Evolutionary conservation across 2,797 vertebrate species (phyloP).

Genomic region (Arrhamphus sclerolepis): DNA sequence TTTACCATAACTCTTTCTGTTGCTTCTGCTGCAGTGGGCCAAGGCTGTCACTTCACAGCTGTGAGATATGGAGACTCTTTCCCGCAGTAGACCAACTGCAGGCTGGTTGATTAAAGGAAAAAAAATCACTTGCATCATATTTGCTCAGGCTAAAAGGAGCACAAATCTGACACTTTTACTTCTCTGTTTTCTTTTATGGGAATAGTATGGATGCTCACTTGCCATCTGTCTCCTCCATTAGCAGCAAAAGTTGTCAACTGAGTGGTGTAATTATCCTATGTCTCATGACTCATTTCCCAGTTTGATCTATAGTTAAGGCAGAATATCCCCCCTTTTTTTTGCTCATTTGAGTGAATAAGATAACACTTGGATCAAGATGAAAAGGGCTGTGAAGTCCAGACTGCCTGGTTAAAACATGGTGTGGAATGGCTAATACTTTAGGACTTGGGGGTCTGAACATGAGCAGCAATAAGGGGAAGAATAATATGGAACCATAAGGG

Average conservation of each 20-base stretch:
- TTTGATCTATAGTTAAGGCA: slow-evolving; percentile 66
- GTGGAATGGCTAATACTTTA: slow-evolving; percentile 42
- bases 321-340: slow-evolving; percentile 57
- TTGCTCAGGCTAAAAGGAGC: slow-evolving; percentile 30
- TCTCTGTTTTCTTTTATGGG: slow-evolving; percentile 47
- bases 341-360: slow-evolving; percentile 54
- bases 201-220: slow-evolving; percentile 56
- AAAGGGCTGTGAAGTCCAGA: slow-evolving; percentile 42
- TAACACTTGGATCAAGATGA: slow-evolving; percentile 51
- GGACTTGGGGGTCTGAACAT: slow-evolving; percentile 32
- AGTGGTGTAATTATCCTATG: slow-evolving; percentile 56
- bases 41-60: slow-evolving; percentile 23
- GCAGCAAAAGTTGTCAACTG: slow-evolving; percentile 52
- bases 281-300: slow-evolving; percentile 62
- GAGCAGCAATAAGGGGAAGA: slow-evolving; percentile 17
- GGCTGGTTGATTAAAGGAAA: slow-evolving; percentile 36
- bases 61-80: slow-evolving; percentile 56
- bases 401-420: slow-evolving; percentile 40
- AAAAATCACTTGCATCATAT: slow-evolving; percentile 32
- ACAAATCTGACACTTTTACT: slow-evolving; percentile 44
- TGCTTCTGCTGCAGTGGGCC: slow-evolving; percentile 18
- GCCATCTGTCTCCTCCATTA: slow-evolving; percentile 68
- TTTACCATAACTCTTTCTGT: slow-evolving; percentile 47
- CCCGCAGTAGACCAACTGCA: slow-evolving; percentile 35
- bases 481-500: slow-evolving; percentile 20